phyloP scores from a whole-genome alignment of 2,888 invertebrate species.

The Stramonita haemastoma region DNA sequence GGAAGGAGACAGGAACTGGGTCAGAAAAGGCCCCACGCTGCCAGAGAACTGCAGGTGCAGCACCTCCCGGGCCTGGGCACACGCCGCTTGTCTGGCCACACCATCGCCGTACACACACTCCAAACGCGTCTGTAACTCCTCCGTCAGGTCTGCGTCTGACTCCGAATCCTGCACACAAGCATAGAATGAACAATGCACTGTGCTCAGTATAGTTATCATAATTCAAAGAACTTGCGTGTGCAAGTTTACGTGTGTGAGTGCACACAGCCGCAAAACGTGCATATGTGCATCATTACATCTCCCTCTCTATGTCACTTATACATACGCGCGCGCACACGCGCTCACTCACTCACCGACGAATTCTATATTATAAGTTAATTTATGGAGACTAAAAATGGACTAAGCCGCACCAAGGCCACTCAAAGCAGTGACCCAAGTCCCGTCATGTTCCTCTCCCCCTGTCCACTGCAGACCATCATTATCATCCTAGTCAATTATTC shows the following conservation, averaged over 20 bases:
- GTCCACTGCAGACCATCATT: too few relatives aligned
- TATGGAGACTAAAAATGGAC: too few relatives aligned
- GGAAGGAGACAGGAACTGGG: conserved; percentile 56
- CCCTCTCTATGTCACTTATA: not conserved
- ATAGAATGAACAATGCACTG: too few relatives aligned
- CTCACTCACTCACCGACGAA: not conserved
- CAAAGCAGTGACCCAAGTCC: too few relatives aligned
- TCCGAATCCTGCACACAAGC: conserved; percentile 43
- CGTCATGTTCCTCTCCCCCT: not conserved
- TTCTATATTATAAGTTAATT: too few relatives aligned
- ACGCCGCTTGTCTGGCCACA: conserved; percentile 45
- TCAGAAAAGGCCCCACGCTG: conserved; percentile 52
- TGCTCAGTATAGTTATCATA: too few relatives aligned
- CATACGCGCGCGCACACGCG: not conserved
- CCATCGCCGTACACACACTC: conserved; percentile 54
- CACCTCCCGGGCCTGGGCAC: conserved; percentile 49
- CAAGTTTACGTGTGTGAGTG: not conserved
- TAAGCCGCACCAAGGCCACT: too few relatives aligned
- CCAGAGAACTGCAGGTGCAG: conserved; percentile 51
- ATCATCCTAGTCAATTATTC: too few relatives aligned
- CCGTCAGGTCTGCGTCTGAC: conserved; percentile 38
- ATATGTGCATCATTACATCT: not conserved
- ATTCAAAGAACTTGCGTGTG: too few relatives aligned
- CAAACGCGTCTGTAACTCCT: conserved; percentile 47
- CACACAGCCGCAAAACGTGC: not conserved